Percentiles rank a stretch among this genome's conserved stretches.
phyloP scores from a whole-genome alignment of 2,888 invertebrate genomes.

The Monoplex corrugatus region DNA sequence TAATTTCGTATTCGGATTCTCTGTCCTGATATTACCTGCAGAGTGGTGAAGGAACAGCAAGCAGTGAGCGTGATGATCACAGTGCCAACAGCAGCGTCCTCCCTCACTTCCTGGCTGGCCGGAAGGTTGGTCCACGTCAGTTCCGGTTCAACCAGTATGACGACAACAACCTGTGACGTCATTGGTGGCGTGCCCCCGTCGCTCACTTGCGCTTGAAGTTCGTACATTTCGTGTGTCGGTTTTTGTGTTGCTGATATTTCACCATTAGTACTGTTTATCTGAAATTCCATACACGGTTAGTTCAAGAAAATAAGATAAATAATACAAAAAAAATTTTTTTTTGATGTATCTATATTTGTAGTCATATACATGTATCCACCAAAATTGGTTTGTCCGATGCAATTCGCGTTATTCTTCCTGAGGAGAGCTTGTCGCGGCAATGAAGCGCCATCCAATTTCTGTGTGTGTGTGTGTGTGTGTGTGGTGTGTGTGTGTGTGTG shows the following conservation, averaged over 20 bases:
- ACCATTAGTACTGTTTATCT: slow-evolving; percentile 60
- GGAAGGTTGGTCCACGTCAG: slow-evolving; percentile 49
- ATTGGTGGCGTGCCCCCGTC: slow-evolving; percentile 36
- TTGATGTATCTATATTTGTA: too few species aligned
- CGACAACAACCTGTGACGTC: slow-evolving; percentile 35
- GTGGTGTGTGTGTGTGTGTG: too few species aligned
- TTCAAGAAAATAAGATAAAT: too few species aligned
- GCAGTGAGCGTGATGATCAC: neutral
- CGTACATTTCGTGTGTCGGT: slow-evolving; percentile 3
- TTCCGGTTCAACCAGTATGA: slow-evolving; percentile 47
- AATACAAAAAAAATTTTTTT: too few species aligned
- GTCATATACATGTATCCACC: too few species aligned
- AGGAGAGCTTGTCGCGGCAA: too few species aligned
- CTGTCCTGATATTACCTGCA: slow-evolving; percentile 20
- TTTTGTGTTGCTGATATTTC: slow-evolving; percentile 51
- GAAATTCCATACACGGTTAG: too few species aligned
- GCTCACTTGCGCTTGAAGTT: neutral
- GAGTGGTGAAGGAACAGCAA: slow-evolving; percentile 49
- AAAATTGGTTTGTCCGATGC: too few species aligned
- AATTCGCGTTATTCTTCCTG: too few species aligned
- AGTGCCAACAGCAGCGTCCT: slow-evolving; percentile 22
- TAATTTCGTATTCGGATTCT: too few species aligned
- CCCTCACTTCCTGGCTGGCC: neutral
- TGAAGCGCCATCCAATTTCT: too few species aligned
- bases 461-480: too few species aligned